Evolutionary conservation across 2,888 invertebrate genomes (phyloP).

Genomic region (Drosophila formosana): DNA sequence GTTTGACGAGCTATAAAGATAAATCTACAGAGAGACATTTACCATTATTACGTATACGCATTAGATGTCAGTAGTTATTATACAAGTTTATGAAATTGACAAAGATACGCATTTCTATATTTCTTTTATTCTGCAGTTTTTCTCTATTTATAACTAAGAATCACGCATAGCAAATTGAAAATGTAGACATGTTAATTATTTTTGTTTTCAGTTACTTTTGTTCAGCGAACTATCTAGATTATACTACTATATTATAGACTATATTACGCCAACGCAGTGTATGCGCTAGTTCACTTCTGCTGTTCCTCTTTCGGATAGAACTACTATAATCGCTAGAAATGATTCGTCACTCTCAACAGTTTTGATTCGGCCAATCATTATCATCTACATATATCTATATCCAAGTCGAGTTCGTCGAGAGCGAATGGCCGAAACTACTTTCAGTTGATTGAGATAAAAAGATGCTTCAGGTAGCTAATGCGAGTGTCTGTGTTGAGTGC

Average conservation of each 20-base stretch:
- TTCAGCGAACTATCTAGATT: background rate
- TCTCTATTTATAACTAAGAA: too few relatives aligned
- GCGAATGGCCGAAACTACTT: slow-evolving; percentile 12
- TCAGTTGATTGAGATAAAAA: slow-evolving; percentile 18
- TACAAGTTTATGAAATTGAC: background rate
- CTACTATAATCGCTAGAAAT: background rate
- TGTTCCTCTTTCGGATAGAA: background rate
- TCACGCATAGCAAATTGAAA: background rate
- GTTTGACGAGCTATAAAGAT: background rate
- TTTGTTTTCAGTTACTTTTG: background rate
- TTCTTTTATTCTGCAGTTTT: background rate
- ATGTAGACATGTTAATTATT: background rate
- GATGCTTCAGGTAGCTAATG: slow-evolving; percentile 25
- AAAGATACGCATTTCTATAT: background rate
- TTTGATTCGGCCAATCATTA: slow-evolving; percentile 8
- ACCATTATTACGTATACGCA: slow-evolving; percentile 4
- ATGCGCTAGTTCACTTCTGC: too few relatives aligned
- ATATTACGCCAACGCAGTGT: slow-evolving; percentile 17
- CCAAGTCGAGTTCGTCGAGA: slow-evolving; percentile 4
- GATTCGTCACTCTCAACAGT: slow-evolving; percentile 10
- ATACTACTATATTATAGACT: too few relatives aligned
- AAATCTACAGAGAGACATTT: background rate
- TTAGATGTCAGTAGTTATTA: background rate
- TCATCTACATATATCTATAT: slow-evolving; percentile 6
- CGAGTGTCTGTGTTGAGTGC: background rate